These are phyloP conservation scores for Taenioides sp. DNA, from an alignment of 2,797 vertebrate genomes.

Conservation along the genomic window DNA sequence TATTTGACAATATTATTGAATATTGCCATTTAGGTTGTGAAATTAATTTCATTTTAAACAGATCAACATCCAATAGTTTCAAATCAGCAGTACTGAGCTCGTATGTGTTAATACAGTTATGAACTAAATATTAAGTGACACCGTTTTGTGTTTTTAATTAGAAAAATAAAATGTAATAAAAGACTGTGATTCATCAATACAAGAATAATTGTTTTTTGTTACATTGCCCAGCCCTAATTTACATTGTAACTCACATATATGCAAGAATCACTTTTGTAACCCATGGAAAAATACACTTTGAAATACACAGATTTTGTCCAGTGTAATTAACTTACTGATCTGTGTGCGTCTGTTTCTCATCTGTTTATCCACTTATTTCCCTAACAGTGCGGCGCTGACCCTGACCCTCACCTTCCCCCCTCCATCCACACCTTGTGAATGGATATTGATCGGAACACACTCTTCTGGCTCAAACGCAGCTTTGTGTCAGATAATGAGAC, in stretches of 20 bases:
- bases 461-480: constrained; percentile 14
- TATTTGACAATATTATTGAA: background rate
- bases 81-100: background rate
- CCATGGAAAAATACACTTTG: background rate
- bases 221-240: too few relatives aligned
- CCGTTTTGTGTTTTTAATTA: too few relatives aligned
- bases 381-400: constrained; percentile 47
- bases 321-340: constrained; percentile 36
- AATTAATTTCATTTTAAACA: background rate
- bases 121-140: too few relatives aligned
- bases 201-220: too few relatives aligned
- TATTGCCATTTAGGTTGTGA: background rate
- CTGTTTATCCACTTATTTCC: constrained; percentile 69
- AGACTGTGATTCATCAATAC: too few relatives aligned
- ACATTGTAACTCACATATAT: background rate
- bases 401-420: constrained; percentile 68
- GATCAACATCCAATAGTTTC: background rate
- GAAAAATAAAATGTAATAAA: too few relatives aligned
- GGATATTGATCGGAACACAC: constrained; percentile 68
- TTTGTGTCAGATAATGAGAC: constrained; percentile 65
- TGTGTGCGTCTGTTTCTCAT: constrained; percentile 44
- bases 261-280: background rate
- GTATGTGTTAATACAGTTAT: background rate
- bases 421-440: constrained; percentile 58
- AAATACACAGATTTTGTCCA: constrained; percentile 2